Base-by-base conservation (phyloP, 2,888 invertebrate species). In the Xylota segnis region DNA sequence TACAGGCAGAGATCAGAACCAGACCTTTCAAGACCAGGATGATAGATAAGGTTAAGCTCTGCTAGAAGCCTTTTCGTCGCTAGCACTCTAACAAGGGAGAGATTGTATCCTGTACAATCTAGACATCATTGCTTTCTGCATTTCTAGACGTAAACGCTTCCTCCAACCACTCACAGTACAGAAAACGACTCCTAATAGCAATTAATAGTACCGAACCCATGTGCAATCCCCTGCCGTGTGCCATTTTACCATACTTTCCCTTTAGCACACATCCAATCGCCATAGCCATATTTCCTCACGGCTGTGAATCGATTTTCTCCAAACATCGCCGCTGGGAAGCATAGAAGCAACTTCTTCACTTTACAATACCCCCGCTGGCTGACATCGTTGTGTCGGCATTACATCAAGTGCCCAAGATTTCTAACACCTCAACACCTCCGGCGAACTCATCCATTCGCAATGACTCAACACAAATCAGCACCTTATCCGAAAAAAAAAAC, bases 381-480 rank as follows among this genome's bases (percentile, higher is more conserved):
- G 63, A 32, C n/a, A 52, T 23, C 12, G 6, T n/a, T 16, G 23
- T 37, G 14, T 23, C 32, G 61, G 59, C 12, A 50, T 23, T 40
- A 47, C 45, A 34, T 58, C 71, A 23, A 59, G 12, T 43, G 45
- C 37, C 66, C 27, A 40, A 40, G 16, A 61, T 40, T 66, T 58
- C 45, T 50, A 59, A 72, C 66, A 78, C 29, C 78, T 65, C 16
- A 29, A 58, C 56, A 47, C 72, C 83, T 72, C 54, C 68, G 65
- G 71, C 70, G 29, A 61, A 40, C 59, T 66, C 59, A 77, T 83
- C 59, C 52, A 40, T 29, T 10, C 40, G 14, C 37, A 16, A 68
- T 83, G 83, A 83, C 74, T 83, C 47, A 12, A 32, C 78, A 68
- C 7, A 37, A 37, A 37, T 37, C 10, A 9, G 37, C 23, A 3